Evolutionary conservation across 2,113 vertebrate species (phyloP).

Genomic region (Coptodon bakossiorum): DNA sequence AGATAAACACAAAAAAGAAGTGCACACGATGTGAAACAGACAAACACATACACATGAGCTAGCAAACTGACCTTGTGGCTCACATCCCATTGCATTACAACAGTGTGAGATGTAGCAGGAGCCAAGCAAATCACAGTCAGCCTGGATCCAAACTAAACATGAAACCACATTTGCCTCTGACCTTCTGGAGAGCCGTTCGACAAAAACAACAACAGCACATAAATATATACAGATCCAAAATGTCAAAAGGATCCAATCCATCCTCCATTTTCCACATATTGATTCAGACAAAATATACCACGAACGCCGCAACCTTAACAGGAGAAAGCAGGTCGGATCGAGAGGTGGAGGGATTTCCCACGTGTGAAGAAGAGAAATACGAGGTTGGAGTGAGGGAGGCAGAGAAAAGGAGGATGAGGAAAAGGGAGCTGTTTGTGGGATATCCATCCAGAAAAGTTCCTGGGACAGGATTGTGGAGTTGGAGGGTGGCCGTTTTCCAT

Average conservation of each 20-base stretch:
- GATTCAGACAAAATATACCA: constrained; percentile 12
- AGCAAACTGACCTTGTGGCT: constrained; percentile 36
- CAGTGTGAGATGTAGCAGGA: constrained; percentile 41
- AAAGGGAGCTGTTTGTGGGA: neutral
- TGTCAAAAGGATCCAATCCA: constrained; percentile 1
- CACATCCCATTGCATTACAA: constrained; percentile 34
- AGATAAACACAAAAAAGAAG: neutral
- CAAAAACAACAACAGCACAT: neutral
- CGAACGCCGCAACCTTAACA: neutral
- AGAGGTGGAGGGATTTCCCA: constrained; percentile 7
- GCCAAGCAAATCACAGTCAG: constrained; percentile 42
- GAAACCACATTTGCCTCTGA: constrained; percentile 35
- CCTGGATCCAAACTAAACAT: constrained; percentile 52
- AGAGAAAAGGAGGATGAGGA: neutral
- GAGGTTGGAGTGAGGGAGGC: neutral
- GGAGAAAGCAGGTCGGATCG: neutral
- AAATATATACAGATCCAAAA: neutral
- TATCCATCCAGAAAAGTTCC: constrained; percentile 4
- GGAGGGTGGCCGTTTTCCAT: neutral
- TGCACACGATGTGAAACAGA: neutral
- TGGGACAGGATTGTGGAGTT: neutral
- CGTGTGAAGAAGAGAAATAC: constrained; percentile 4
- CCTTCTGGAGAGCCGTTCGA: constrained; percentile 7
- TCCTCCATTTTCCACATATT: neutral
- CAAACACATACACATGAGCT: neutral